phyloP scores from a whole-genome alignment of 2,113 vertebrate genomes.

The Passer domesticus region DNA sequence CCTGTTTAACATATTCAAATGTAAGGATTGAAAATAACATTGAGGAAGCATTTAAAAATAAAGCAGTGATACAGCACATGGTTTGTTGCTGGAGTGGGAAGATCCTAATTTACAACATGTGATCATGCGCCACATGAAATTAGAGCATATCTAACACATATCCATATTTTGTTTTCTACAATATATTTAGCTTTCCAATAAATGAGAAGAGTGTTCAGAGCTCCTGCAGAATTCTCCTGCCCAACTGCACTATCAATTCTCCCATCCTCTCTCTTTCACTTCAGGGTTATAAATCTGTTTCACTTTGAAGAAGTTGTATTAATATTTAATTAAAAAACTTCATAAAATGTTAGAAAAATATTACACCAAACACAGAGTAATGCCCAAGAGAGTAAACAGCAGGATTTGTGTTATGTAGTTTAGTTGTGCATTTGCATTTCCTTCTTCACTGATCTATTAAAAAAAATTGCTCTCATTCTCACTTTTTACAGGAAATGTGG shows the following conservation, averaged over 20 bases:
- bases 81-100: background rate
- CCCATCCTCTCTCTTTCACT: slow-evolving; percentile 33
- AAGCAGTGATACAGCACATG: background rate
- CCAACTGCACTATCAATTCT: slow-evolving; percentile 4
- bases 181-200: background rate
- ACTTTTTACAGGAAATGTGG: background rate
- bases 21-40: background rate
- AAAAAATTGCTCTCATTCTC: slow-evolving; percentile 11
- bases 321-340: slow-evolving; percentile 77
- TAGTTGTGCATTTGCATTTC: slow-evolving; percentile 69
- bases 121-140: background rate
- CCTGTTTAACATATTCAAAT: background rate
- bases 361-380: slow-evolving; percentile 62
- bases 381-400: slow-evolving; percentile 63
- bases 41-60: background rate
- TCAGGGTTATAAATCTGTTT: slow-evolving; percentile 67
- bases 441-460: slow-evolving; percentile 68
- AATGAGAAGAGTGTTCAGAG: background rate
- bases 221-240: slow-evolving; percentile 8
- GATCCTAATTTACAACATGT: background rate
- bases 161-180: background rate
- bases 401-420: slow-evolving; percentile 47
- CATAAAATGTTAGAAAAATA: slow-evolving; percentile 72
- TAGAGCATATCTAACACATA: background rate
- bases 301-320: slow-evolving; percentile 67